phyloP scores from a whole-genome alignment of 1,140 invertebrate genomes.

The Trichoplusia ni region DNA sequence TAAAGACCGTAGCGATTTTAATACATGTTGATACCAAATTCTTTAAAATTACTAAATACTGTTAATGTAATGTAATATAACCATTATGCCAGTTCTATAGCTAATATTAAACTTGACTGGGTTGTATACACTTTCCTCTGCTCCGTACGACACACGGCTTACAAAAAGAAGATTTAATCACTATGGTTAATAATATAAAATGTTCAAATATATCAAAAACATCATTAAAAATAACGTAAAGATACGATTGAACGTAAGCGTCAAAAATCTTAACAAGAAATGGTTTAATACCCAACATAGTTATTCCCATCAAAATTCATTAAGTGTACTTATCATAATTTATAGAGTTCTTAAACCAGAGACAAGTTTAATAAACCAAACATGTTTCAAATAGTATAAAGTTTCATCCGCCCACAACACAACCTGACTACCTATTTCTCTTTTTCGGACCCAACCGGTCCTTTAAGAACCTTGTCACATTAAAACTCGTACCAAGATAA shows the following conservation, averaged over 20 bases:
- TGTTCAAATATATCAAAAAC: not conserved
- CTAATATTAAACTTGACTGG: no score
- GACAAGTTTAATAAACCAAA: constrained; percentile 32
- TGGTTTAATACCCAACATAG: constrained; percentile 1
- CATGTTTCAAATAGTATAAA: constrained; percentile 35
- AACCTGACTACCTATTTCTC: constrained; percentile 38
- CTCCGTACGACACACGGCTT: no score
- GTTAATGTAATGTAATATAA: no score
- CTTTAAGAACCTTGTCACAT: constrained; percentile 53
- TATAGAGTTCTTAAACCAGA: constrained; percentile 28
- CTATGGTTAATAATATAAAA: not conserved
- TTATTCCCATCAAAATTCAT: constrained; percentile 20
- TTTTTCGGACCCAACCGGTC: constrained; percentile 59
- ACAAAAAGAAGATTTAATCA: no score
- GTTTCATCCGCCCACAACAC: constrained; percentile 54
- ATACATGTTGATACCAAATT: no score
- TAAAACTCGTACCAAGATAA: constrained; percentile 31
- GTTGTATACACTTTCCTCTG: no score
- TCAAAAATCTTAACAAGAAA: constrained; percentile 11
- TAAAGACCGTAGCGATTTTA: no score
- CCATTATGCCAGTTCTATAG: no score
- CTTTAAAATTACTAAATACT: no score
- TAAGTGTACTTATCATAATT: constrained; percentile 16
- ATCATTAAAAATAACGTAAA: not conserved
- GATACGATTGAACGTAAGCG: not conserved